These are phyloP conservation scores for Camponotus floridanus DNA, from an alignment of 1,140 invertebrate genomes.

Conservation along the genomic window DNA sequence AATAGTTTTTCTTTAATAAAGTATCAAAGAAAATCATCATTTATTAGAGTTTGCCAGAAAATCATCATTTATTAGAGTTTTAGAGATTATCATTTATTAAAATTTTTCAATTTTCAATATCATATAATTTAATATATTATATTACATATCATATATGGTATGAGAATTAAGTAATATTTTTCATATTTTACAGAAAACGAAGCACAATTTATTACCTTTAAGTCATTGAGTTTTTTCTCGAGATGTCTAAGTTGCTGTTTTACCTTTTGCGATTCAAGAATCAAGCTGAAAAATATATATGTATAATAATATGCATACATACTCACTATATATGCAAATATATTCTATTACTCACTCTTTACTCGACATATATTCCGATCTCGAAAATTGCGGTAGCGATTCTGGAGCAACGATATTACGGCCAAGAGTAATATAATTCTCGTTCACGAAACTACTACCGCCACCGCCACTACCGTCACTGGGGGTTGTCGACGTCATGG, in stretches of 20 bases:
- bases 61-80: no score
- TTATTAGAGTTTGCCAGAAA: no score
- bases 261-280: slow-evolving; percentile 88
- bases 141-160: background rate
- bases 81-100: no score
- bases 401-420: slow-evolving; percentile 80
- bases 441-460: slow-evolving; percentile 67
- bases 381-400: slow-evolving; percentile 76
- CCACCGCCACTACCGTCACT: slow-evolving; percentile 82
- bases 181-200: background rate
- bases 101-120: no score
- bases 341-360: slow-evolving; percentile 81
- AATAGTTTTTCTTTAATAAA: no score
- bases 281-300: slow-evolving; percentile 81
- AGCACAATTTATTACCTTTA: slow-evolving; percentile 85
- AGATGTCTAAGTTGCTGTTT: slow-evolving; percentile 89
- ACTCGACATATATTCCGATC: slow-evolving; percentile 82
- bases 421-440: slow-evolving; percentile 86
- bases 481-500: slow-evolving; percentile 76
- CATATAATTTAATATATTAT: no score
- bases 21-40: no score
- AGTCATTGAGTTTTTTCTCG: slow-evolving; percentile 89
- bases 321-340: slow-evolving; percentile 29
- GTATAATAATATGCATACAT: background rate
- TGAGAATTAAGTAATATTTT: slow-evolving; percentile 24